phyloP scores from a whole-genome alignment of 2,888 invertebrate species.

The Eustalomyia histrio region DNA sequence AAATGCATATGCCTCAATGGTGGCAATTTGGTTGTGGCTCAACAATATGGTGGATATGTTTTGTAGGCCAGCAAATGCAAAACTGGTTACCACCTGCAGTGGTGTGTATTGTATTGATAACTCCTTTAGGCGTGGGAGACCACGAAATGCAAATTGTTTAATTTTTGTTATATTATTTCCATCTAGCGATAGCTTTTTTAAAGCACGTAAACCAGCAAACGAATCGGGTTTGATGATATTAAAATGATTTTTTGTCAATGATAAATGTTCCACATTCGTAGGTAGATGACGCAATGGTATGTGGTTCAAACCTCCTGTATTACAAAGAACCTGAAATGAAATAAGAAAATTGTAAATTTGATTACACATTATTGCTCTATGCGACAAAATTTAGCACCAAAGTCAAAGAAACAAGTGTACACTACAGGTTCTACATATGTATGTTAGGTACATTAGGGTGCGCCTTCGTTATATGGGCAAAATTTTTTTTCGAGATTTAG shows the following conservation, averaged over 20 bases:
- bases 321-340: constrained; percentile 88
- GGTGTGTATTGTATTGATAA: constrained; percentile 93
- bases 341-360: neutral
- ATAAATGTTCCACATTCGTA: constrained; percentile 89
- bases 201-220: constrained; percentile 87
- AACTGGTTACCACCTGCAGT: constrained; percentile 88
- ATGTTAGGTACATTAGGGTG: too few relatives aligned
- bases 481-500: too few relatives aligned
- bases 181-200: constrained; percentile 91
- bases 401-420: too few relatives aligned
- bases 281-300: constrained; percentile 89
- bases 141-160: constrained; percentile 92
- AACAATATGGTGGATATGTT: constrained; percentile 87
- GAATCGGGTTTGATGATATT: constrained; percentile 90
- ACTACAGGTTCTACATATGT: too few relatives aligned
- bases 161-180: constrained; percentile 92
- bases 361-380: too few relatives aligned
- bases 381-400: too few relatives aligned
- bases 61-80: constrained; percentile 92
- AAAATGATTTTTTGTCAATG: constrained; percentile 91
- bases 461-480: too few relatives aligned
- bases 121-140: constrained; percentile 87
- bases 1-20: constrained; percentile 89
- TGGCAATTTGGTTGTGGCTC: constrained; percentile 85
- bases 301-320: constrained; percentile 89